Base-by-base conservation (phyloP, 2,113 vertebrate genomes). In the Odocoileus virginianus region DNA sequence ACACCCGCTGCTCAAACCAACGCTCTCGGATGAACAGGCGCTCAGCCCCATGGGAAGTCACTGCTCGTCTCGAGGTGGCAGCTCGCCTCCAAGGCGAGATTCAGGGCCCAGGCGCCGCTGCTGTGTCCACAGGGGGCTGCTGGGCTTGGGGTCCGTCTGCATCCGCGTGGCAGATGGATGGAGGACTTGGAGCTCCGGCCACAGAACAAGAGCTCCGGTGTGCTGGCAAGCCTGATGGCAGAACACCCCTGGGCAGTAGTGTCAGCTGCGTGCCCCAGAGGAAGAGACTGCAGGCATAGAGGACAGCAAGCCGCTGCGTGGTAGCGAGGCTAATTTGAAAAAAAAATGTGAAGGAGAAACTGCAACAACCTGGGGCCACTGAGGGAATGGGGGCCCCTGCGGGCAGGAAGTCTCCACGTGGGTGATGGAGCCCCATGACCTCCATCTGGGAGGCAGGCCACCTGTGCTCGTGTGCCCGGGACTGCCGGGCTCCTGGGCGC, bases 111-210 rank as follows among this genome's bases (percentile, higher is more conserved):
- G n/a, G 47, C 0, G 2, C 58, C n/a, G 55, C 74, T 2, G 2
- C 5, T 27, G 11, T 27, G 7, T 2, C 76, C 14, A 15, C 74
- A 30, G 5, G 2, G 71, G 33, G 47, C 47, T 54, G n/a, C 30
- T 2, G 40, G 11, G 47, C 17, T 14, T 9, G 36, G 78, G 93
- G 36, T 33, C 50, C 1, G 1, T 23, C 58, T 45, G 50, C 23
- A 2, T 5, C 36, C 12, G 3, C 0, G 7, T 0, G 5, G 36
- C 1, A 7, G 21, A 3, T 0, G 36, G 85, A 21, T 12, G 50
- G 60, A 21, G 28, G 15, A 14, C 8, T 14, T 16, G 54, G 47
- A 54, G 47, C 47, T 82, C 40, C 3, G 11, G 47, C 17, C 47
- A n/a, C 11, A n/a, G 47, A 23, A n/a, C 1, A 5, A n/a, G 47